These are phyloP conservation scores for Muscina levida DNA, from an alignment of 2,888 invertebrate species.

Conservation along the genomic window DNA sequence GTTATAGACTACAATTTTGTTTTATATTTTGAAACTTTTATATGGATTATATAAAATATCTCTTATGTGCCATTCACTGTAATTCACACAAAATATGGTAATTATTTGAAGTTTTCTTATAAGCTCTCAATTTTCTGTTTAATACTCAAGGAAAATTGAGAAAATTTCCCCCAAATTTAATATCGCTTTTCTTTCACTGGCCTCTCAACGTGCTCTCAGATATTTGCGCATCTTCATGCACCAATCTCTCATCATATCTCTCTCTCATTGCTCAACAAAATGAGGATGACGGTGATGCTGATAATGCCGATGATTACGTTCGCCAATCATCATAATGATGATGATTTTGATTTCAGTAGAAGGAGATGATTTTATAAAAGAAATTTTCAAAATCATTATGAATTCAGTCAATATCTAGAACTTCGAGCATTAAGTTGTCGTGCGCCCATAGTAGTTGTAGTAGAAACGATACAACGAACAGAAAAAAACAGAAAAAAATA, in stretches of 20 bases:
- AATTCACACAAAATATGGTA: too few species aligned
- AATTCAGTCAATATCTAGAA: constrained; percentile 64
- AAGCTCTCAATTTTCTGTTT: too few species aligned
- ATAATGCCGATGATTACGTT: constrained; percentile 8
- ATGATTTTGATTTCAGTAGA: constrained; percentile 29
- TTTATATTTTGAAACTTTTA: too few species aligned
- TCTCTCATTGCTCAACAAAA: background rate
- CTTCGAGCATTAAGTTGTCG: constrained; percentile 59
- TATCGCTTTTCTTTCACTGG: too few species aligned
- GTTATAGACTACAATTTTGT: too few species aligned
- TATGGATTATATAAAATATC: too few species aligned
- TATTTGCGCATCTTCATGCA: background rate
- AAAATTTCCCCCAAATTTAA: too few species aligned
- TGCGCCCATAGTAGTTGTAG: constrained; percentile 7
- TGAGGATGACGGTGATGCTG: background rate
- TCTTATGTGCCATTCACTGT: too few species aligned
- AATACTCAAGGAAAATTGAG: too few species aligned
- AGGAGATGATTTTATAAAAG: constrained; percentile 60
- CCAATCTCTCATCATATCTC: background rate
- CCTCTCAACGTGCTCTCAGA: background rate
- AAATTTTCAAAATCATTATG: constrained; percentile 61
- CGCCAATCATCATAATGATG: background rate
- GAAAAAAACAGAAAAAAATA: constrained; percentile 21
- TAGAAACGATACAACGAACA: constrained; percentile 15
- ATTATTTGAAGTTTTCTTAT: too few species aligned